Evolutionary conservation across 2,113 vertebrate species (phyloP), one percentile per base, ranked within the genome.

Genomic region (Phocoena phocoena): DNA sequence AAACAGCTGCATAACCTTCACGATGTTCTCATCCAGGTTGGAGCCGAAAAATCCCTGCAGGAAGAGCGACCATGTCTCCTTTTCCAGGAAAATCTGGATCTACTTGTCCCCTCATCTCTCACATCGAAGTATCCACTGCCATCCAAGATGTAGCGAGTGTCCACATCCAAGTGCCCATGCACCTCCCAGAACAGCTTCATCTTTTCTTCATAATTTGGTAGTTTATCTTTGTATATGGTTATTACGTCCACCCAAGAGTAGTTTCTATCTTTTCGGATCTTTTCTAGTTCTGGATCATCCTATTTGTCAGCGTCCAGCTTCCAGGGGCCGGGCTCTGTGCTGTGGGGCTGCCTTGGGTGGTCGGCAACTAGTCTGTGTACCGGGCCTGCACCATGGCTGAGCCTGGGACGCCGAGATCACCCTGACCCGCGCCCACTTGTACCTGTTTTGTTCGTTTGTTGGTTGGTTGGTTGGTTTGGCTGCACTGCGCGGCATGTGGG

Each of bases 181-280:
- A 1, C 53, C 3, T 4, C 50, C 3, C 8, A 4, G 20, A 17
- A 53, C 3, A 23, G 15, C 0, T 31, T 0, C 97, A 99, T 99
- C 99, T 99, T 99, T 1, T 99, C 99, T 94, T 99, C 99, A 0
- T 99, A 99, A 97, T 99, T 98, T 1, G 99, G 99, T 5, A 99
- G 98, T 14, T 93, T 98, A 65, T 99, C 99, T 95, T 98, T 99
- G n/a, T 98, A 98, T 70, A 99, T 99, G 3, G 98, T 99, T 90
- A 99, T 98, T 58, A 99, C 99, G 98, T 99, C 99, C 99, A 98
- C 99, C 98, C 99, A 99, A 62, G 99, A 99, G 97, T 99, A 99
- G 53, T 99, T 99, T 15, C 97, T 99, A 17, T 99, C 99, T 93
- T 98, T 98, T 38, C 99, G 98, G 94, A 99, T 99, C 98, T 98